Conservation (phyloP, 1,140 invertebrate genomes). For the Mya arenaria region DNA sequence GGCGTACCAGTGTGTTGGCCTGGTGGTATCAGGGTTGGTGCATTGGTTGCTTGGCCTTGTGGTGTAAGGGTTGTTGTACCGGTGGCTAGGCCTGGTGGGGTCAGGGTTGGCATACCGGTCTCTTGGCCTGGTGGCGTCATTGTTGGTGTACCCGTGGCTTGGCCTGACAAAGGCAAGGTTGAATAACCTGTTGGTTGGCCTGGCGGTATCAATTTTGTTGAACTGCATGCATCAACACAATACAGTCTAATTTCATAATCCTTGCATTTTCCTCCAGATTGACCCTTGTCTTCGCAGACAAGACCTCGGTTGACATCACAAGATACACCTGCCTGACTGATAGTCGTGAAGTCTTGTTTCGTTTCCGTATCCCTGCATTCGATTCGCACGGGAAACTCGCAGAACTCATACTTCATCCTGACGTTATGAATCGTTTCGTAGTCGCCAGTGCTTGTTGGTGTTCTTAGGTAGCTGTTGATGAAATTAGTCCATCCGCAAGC, state of each 20-base stretch:
- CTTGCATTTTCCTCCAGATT: slow-evolving; percentile 59
- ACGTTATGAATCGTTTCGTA: slow-evolving; percentile 66
- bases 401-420: slow-evolving; percentile 45
- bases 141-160: slow-evolving; percentile 21
- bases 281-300: slow-evolving; percentile 66
- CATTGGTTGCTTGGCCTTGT: background rate
- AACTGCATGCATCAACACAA: slow-evolving; percentile 67
- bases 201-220: slow-evolving; percentile 44
- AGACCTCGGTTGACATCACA: slow-evolving; percentile 70
- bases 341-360: slow-evolving; percentile 54
- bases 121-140: background rate
- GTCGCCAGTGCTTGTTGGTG: slow-evolving; percentile 57
- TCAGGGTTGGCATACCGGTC: slow-evolving; percentile 3
- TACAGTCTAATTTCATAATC: slow-evolving; percentile 71
- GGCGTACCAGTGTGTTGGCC: background rate
- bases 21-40: slow-evolving; percentile 21
- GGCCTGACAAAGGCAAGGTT: slow-evolving; percentile 1
- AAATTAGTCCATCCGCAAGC: slow-evolving; percentile 67
- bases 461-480: slow-evolving; percentile 63
- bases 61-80: slow-evolving; percentile 33
- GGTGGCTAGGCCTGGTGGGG: background rate
- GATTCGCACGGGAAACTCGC: slow-evolving; percentile 35
- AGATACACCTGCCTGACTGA: slow-evolving; percentile 63
- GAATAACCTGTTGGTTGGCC: background rate
- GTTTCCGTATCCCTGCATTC: slow-evolving; percentile 48